Evolutionary conservation across 1,140 invertebrate genomes (phyloP).

Genomic region (Ganaspis sp.): DNA sequence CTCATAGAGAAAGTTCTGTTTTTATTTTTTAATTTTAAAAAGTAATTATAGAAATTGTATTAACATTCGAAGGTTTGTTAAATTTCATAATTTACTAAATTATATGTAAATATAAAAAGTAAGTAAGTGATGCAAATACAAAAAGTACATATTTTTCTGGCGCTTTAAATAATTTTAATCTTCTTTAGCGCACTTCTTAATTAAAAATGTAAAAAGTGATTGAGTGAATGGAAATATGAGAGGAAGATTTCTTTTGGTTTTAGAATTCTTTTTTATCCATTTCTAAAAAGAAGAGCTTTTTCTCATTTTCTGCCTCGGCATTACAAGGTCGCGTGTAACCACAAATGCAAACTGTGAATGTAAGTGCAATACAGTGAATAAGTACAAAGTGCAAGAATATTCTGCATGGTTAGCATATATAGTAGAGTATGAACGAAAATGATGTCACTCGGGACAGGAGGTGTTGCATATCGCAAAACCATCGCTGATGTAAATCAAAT

Average conservation of each 20-base stretch:
- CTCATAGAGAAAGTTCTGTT: no score
- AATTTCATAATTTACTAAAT: no score
- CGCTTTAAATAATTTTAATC: no score
- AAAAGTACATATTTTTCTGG: no score
- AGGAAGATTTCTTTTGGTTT: background rate
- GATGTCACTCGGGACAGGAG: background rate
- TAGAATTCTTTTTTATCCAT: background rate
- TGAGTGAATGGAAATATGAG: no score
- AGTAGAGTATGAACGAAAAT: slow-evolving; percentile 2
- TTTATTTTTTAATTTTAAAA: no score
- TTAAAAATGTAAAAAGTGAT: no score
- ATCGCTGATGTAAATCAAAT: background rate
- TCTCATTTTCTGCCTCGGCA: background rate
- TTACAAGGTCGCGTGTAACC: background rate
- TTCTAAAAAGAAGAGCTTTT: background rate
- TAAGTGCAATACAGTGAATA: background rate
- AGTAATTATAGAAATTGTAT: no score
- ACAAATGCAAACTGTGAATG: background rate
- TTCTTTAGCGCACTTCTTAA: no score
- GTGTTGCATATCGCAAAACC: background rate
- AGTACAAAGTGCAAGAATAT: slow-evolving; percentile 1
- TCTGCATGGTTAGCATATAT: background rate
- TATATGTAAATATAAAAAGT: no score
- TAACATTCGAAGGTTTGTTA: no score
- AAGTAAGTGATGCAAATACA: no score